Conservation (phyloP, 2,113 vertebrate species). For the Psammodynastes pulverulentus region DNA sequence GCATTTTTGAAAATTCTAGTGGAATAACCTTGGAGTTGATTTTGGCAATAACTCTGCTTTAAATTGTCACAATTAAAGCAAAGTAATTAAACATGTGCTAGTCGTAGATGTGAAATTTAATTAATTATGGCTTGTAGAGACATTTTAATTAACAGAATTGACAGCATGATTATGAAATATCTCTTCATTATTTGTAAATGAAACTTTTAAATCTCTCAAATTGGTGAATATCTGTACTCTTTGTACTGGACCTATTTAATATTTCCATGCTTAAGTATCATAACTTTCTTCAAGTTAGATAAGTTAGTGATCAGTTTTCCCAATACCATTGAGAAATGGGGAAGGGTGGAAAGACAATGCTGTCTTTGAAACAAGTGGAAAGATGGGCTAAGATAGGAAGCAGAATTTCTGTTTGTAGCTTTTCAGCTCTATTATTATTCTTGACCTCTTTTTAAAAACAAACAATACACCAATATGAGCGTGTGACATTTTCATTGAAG, state of each 20-base stretch:
- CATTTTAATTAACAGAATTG: slow-evolving; percentile 52
- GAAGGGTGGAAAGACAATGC: background rate
- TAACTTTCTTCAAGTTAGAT: background rate
- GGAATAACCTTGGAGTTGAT: slow-evolving; percentile 32
- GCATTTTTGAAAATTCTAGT: slow-evolving; percentile 38
- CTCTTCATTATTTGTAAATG: slow-evolving; percentile 66
- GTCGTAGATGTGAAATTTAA: slow-evolving; percentile 36
- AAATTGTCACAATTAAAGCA: slow-evolving; percentile 52
- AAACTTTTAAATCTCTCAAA: slow-evolving; percentile 56
- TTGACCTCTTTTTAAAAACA: background rate
- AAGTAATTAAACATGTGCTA: slow-evolving; percentile 47
- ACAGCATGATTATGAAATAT: slow-evolving; percentile 53
- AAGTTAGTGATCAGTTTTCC: background rate
- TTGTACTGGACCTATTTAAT: slow-evolving; percentile 30
- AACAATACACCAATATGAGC: background rate
- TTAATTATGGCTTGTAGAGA: slow-evolving; percentile 50
- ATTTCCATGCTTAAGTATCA: background rate
- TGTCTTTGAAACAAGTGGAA: background rate
- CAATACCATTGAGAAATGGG: background rate
- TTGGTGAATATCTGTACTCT: slow-evolving; percentile 27
- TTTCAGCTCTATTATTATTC: background rate
- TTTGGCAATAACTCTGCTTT: slow-evolving; percentile 42
- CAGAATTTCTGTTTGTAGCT: background rate
- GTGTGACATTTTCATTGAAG: background rate
- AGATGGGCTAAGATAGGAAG: background rate